Conservation (phyloP, 2,113 vertebrate genomes). For the Lathamus discolor region DNA sequence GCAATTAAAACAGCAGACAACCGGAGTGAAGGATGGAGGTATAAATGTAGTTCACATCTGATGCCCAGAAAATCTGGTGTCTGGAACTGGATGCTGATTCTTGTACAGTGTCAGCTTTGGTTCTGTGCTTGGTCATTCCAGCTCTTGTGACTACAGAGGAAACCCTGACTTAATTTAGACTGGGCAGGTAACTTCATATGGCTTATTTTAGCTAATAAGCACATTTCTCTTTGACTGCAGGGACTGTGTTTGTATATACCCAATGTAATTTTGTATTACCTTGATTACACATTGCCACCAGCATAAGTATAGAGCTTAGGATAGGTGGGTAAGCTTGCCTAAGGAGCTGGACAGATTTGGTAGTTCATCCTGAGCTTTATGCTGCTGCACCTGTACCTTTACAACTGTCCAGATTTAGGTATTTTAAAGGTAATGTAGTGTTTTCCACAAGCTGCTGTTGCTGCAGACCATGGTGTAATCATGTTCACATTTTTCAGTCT, state of each 20-base stretch:
- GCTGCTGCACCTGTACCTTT: not conserved
- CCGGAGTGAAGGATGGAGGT: not conserved
- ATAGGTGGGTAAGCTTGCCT: not conserved
- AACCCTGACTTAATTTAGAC: not conserved
- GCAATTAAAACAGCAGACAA: conserved; percentile 29
- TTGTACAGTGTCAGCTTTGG: not conserved
- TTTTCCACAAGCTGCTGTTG: not conserved
- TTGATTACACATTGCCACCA: not conserved
- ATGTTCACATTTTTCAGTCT: not conserved
- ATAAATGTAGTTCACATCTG: not conserved
- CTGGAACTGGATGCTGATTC: not conserved
- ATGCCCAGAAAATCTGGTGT: not conserved
- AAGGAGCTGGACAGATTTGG: not conserved
- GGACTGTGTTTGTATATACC: not conserved
- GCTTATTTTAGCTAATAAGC: not conserved
- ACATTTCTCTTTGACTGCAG: not conserved
- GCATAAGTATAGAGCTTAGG: rapidly evolving
- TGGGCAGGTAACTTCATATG: not conserved
- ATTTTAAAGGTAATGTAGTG: not conserved
- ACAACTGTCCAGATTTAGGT: not conserved
- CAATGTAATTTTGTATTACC: not conserved
- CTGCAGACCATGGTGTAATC: not conserved
- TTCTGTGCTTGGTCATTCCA: not conserved
- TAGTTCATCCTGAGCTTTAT: not conserved
- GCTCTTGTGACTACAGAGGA: not conserved